Base-by-base conservation (phyloP, 1,140 invertebrate species). In the Papilio dardanus region DNA sequence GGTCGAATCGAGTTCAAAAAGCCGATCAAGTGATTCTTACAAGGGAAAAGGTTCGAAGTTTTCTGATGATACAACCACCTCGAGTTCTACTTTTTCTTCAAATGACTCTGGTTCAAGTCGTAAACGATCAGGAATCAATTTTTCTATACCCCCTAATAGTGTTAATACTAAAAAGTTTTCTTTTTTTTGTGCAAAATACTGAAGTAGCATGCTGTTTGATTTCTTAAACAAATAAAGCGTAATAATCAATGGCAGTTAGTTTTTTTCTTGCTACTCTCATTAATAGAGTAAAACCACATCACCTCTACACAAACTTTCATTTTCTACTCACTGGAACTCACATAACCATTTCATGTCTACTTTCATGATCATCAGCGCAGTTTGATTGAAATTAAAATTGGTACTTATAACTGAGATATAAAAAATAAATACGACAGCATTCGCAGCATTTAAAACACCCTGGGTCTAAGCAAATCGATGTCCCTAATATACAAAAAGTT, bases 181-280 rank as follows among this genome's bases (percentile, higher is more conserved):
- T 46, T 46, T 46, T 46, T 46, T 46, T 46, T 46, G 42, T 46
- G 42, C 42, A 46, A 46, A 46, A 46, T 46, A 46, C n/a, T 46
- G 42, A 46, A 46, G 42, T 46, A 46, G 42, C 35, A 37, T 14
- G 42, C 16, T 19, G n/a, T 46, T 46, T 46, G 16, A 46, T n/a
- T 46, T 6, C 16, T 42, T 42, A n/a, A 19, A 7, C 16, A 46
- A 46, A 46, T 46, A 46, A 46, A 46, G 42, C 16, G 42, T 19
- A 46, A 46, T 46, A 46, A 46, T 19, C 16, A 46, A 46, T 46
- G 42, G 42, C 42, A 46, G 16, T 46, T 19, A 46, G 42, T 46
- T 46, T 46, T 46, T 46, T 46, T 46, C 42, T 19, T 46, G 16
- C 3, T 42, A 42, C 16, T 42, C n/a, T 42, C 14, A 42, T 42